Base-by-base conservation (phyloP, 1,140 invertebrate species). In the Drosophila ficusphila region DNA sequence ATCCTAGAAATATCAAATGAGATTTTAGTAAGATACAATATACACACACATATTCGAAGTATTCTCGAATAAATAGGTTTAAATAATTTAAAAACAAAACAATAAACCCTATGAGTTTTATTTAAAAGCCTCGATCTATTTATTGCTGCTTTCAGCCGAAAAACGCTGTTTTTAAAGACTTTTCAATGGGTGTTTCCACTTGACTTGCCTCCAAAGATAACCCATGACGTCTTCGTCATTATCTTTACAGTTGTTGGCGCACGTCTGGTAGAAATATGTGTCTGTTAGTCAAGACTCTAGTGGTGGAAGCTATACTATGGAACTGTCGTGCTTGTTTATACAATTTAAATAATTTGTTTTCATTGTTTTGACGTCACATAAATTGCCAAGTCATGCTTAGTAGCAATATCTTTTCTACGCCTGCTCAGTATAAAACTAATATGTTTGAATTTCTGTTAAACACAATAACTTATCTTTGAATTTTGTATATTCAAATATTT, bases 61-160 rank as follows among this genome's bases (percentile, higher is more conserved):
- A 65, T 33, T 67, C 62, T 67, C 62, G 62, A 67, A 67, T 67
- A 65, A 67, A 33, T 67, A 67, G 62, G 36, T 67, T 67, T 67
- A 67, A 67, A 65, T 64, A 14, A 49, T 65, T 52, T 14, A 67
- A 67, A 42, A 42, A 16, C 34, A 46, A 39, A 38, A 47, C 23
- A 54, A 23, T 11, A 33, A 33, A 23, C 12, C 44, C 4, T 4
- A 8, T 11, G 33, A 11, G 16, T 65, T 48, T 65, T 21, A 31
- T 31, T 65, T 8, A 19, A 1, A n/a, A n/a, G n/a, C n/a, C n/a
- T n/a, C 8, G 18, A 8, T 2, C 12, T 31, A 31, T 31, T 21
- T 47, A 54, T 47, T 23, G 16, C 21, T 4, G 18, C 12, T 14
- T 14, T 34, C 5, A 4, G 33, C 12, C 6, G 5, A 2, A 36